A percentile compares a stretch with the other conserved stretches of the same genome.
These are phyloP conservation scores for Noctua janthe DNA, from an alignment of 2,888 invertebrate species.

Conservation along the genomic window DNA sequence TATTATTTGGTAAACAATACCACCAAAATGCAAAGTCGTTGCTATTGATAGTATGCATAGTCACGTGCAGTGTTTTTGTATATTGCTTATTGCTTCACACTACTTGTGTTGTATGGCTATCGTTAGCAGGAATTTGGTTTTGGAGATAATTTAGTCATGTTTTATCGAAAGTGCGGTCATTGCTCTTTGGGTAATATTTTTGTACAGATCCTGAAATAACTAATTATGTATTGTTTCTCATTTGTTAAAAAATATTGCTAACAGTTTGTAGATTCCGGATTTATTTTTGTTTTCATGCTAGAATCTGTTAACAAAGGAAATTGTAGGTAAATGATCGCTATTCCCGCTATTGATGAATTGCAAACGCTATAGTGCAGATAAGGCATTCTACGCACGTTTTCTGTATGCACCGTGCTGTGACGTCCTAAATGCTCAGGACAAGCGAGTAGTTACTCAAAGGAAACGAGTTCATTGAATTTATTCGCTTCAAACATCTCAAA, in stretches of 20 bases:
- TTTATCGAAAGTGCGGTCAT: no score
- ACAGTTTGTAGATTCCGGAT: not conserved
- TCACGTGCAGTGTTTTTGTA: slow-evolving; percentile 4
- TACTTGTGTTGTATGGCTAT: not conserved
- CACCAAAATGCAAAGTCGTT: not conserved
- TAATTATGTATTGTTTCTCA: not conserved
- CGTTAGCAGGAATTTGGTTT: not conserved
- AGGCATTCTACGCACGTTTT: no score
- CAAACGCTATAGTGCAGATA: not conserved
- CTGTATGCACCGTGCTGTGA: not conserved
- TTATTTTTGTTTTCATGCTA: not conserved
- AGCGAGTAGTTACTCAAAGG: not conserved
- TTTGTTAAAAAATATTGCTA: no score
- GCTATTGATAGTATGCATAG: slow-evolving; percentile 13
- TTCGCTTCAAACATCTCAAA: not conserved
- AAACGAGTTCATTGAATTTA: not conserved
- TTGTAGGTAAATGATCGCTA: not conserved
- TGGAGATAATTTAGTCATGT: not conserved
- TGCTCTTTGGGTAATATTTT: not conserved
- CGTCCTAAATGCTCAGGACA: not conserved
- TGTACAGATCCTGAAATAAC: not conserved
- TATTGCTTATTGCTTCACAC: not conserved
- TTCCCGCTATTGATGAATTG: not conserved
- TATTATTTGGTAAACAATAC: not conserved
- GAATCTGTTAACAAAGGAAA: not conserved